Conservation (phyloP, 2,888 invertebrate species). For the Bruchidius siliquastri region DNA sequence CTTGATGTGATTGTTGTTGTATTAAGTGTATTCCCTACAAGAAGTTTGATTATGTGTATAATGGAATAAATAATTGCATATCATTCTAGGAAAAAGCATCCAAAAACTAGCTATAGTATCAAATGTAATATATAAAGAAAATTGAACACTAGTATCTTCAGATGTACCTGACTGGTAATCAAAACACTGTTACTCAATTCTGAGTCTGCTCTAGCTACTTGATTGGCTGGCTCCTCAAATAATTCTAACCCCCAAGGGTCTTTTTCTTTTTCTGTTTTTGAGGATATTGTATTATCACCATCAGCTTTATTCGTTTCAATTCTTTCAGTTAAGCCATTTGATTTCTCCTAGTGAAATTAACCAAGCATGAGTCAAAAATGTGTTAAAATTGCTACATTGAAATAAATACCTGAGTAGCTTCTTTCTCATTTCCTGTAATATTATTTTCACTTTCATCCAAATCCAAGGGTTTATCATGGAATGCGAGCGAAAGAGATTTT, state of each 20-base stretch:
- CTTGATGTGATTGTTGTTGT: slow-evolving; percentile 19
- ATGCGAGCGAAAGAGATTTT: slow-evolving; percentile 31
- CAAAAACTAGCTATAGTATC: too few species aligned
- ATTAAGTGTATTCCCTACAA: slow-evolving; percentile 34
- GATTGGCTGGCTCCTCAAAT: slow-evolving; percentile 31
- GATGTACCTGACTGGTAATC: slow-evolving; percentile 31
- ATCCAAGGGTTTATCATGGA: slow-evolving; percentile 29
- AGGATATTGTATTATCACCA: slow-evolving; percentile 4
- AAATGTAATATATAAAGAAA: not conserved
- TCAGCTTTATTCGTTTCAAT: slow-evolving; percentile 5
- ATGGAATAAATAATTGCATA: too few species aligned
- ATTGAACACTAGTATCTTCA: not conserved
- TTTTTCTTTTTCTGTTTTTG: slow-evolving; percentile 15
- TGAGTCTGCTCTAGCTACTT: slow-evolving; percentile 20
- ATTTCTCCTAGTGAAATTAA: not conserved
- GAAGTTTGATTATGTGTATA: not conserved
- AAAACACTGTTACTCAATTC: slow-evolving; percentile 30
- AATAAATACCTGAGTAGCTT: not conserved
- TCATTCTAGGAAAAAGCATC: too few species aligned
- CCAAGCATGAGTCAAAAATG: not conserved
- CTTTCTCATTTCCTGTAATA: slow-evolving; percentile 2
- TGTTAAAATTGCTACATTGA: not conserved
- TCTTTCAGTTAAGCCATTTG: slow-evolving; percentile 8
- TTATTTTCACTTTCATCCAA: slow-evolving; percentile 23
- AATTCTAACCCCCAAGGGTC: slow-evolving; percentile 43